Conservation (phyloP, 2,797 vertebrate species). For the Helicolenus hilgendorfi region DNA sequence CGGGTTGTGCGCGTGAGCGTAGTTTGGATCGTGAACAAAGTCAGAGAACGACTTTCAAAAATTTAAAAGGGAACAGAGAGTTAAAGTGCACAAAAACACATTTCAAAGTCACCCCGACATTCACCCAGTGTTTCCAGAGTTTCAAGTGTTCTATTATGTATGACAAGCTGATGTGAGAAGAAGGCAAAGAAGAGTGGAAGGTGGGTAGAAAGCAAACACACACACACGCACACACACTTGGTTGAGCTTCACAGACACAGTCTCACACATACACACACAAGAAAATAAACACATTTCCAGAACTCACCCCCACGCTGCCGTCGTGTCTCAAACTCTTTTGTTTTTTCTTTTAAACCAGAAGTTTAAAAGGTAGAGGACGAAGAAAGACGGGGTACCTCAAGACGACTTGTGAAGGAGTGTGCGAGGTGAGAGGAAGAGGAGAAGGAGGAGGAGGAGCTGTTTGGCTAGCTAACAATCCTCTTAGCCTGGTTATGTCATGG, state of each 20-base stretch:
- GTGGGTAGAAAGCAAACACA: not conserved
- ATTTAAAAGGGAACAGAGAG: not conserved
- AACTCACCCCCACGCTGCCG: slow-evolving; percentile 65
- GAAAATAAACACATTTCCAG: slow-evolving; percentile 1
- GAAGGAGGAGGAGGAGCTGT: slow-evolving; percentile 69
- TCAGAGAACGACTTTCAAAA: not conserved
- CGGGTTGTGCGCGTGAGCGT: not conserved
- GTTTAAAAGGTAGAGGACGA: slow-evolving; percentile 1
- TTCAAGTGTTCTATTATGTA: slow-evolving; percentile 22
- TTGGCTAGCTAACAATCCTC: slow-evolving; percentile 85
- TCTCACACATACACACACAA: not conserved
- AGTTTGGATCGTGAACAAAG: not conserved
- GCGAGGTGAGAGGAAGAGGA: slow-evolving; percentile 65
- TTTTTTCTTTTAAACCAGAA: slow-evolving; percentile 6
- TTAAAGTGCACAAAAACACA: not conserved
- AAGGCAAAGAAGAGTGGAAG: not conserved
- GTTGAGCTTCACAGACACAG: not conserved
- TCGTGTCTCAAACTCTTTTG: slow-evolving; percentile 11
- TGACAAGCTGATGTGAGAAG: slow-evolving; percentile 6
- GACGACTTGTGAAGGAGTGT: slow-evolving; percentile 64
- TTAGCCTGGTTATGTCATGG: slow-evolving; percentile 89
- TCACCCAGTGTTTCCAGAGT: not conserved
- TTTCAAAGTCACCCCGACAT: slow-evolving; percentile 17
- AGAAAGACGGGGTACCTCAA: slow-evolving; percentile 31
- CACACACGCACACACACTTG: not conserved